Conservation (phyloP, 2,797 vertebrate species). For the Myotis daubentonii region DNA sequence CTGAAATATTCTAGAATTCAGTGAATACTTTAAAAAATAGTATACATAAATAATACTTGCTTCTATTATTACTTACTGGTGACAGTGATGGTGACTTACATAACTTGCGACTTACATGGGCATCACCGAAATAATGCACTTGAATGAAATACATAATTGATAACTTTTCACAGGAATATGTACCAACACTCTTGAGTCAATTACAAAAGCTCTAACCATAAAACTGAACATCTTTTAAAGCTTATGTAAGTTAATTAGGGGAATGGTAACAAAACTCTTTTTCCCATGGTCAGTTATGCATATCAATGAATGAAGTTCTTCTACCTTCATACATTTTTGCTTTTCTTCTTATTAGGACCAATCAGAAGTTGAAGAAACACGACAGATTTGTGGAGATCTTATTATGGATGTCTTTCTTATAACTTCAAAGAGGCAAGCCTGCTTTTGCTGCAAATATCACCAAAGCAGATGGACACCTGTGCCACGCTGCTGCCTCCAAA, state of each 20-base stretch:
- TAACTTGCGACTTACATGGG: neutral
- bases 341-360: neutral
- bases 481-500: neutral
- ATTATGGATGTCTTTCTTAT: neutral
- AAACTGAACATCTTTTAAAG: neutral
- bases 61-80: neutral
- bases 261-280: neutral
- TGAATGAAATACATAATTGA: neutral
- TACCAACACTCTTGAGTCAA: neutral
- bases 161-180: neutral
- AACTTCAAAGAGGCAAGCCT: neutral
- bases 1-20: constrained; percentile 35
- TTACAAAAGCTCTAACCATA: neutral
- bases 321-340: neutral
- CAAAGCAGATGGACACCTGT: neutral
- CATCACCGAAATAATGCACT: neutral
- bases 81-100: neutral
- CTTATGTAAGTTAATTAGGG: neutral
- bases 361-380: neutral
- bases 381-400: neutral
- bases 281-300: neutral
- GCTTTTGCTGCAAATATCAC: neutral
- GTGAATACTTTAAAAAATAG: neutral
- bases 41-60: neutral
- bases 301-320: neutral